Evolutionary conservation across 2,113 vertebrate species (phyloP).

Genomic region (Sinocyclocheilus grahami): DNA sequence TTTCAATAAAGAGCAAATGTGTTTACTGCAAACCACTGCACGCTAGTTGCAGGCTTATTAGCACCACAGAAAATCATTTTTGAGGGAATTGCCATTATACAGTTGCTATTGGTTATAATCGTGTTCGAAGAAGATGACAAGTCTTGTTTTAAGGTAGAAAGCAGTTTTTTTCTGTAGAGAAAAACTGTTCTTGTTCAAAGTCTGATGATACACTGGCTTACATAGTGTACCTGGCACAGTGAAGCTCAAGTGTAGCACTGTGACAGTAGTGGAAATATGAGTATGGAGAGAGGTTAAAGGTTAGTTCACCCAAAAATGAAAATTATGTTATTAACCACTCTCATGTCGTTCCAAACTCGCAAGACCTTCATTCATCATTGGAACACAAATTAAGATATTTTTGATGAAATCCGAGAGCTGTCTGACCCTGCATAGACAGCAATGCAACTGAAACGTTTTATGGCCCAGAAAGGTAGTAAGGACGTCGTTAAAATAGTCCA

Average conservation of each 20-base stretch:
- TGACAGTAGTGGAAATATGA: not conserved
- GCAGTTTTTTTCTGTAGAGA: not conserved
- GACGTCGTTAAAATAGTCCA: no score
- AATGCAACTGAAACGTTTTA: not conserved
- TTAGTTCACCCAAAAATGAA: no score
- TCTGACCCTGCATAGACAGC: no score
- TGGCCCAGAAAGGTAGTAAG: no score
- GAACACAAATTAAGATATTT: no score
- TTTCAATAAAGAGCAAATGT: not conserved
- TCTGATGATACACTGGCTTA: no score
- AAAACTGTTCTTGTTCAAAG: not conserved
- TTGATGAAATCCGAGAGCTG: no score
- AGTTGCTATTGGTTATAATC: not conserved
- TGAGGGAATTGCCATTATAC: not conserved
- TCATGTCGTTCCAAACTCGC: no score
- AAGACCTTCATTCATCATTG: no score
- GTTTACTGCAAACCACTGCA: constrained; percentile 3
- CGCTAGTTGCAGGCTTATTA: not conserved
- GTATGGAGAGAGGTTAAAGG: not conserved
- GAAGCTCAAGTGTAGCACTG: not conserved
- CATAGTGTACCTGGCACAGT: not conserved
- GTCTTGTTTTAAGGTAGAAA: not conserved
- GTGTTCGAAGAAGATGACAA: not conserved
- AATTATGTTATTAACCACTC: no score
- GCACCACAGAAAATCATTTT: not conserved